Evolutionary conservation across 2,113 vertebrate species (phyloP).

Genomic region (Origma solitaria): DNA sequence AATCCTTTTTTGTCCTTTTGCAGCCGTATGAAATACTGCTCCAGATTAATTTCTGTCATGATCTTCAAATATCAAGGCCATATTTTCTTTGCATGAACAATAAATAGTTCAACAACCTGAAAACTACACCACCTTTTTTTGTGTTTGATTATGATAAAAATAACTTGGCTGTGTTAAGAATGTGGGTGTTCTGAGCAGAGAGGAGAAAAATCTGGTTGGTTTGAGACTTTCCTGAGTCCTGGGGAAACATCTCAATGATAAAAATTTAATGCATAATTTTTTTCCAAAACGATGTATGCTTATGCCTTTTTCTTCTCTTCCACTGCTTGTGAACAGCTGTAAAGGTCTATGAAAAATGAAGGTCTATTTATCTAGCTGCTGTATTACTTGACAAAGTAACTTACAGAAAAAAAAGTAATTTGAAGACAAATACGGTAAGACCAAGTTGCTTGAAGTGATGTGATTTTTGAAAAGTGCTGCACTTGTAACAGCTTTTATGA

Average conservation of each 20-base stretch:
- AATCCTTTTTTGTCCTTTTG: conserved; percentile 3
- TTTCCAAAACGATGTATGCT: not conserved
- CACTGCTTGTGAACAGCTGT: not conserved
- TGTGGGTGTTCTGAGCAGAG: not conserved
- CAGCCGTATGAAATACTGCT: not conserved
- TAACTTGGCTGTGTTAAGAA: not conserved
- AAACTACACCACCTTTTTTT: rapidly evolving
- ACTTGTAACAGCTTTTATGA: not conserved
- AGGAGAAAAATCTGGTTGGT: not conserved
- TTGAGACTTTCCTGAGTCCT: not conserved
- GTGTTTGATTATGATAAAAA: not conserved
- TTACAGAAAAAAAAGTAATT: not conserved
- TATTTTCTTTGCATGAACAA: not conserved
- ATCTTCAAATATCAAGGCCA: not conserved
- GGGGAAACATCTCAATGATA: not conserved
- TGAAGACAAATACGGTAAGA: not conserved
- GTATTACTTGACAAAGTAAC: not conserved
- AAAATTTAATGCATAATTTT: not conserved
- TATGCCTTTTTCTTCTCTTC: not conserved
- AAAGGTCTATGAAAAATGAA: not conserved
- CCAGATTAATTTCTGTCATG: not conserved
- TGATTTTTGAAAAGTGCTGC: not conserved
- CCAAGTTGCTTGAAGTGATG: not conserved
- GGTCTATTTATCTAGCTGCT: not conserved
- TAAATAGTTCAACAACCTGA: not conserved